phyloP scores from a whole-genome alignment of 2,113 vertebrate genomes.

The Malurus alboscapulatus region DNA sequence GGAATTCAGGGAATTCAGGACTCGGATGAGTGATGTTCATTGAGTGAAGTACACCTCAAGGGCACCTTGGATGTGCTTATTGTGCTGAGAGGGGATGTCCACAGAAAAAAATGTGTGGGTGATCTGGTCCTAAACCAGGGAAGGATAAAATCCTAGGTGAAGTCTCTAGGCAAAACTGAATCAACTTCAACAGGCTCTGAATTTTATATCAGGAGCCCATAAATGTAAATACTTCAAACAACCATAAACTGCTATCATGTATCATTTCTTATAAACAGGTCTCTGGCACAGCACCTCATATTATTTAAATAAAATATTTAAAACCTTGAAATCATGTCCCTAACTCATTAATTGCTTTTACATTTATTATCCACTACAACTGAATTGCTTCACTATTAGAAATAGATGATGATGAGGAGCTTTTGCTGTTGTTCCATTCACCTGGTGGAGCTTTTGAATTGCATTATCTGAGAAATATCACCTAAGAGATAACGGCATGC shows the following conservation, averaged over 20 bases:
- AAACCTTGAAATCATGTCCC: not conserved
- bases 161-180: not conserved
- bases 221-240: not conserved
- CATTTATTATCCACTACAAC: not conserved
- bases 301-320: not conserved
- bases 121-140: not conserved
- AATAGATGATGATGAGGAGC: not conserved
- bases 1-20: not conserved
- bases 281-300: not conserved
- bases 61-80: not conserved
- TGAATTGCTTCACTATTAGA: not conserved
- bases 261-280: conserved; percentile 16
- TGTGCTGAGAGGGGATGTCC: not conserved
- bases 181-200: not conserved
- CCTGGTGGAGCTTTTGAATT: not conserved
- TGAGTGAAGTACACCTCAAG: not conserved
- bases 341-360: not conserved
- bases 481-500: not conserved
- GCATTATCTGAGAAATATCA: conserved; percentile 12
- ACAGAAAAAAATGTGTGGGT: not conserved
- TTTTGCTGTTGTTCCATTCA: not conserved
- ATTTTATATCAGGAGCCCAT: not conserved
- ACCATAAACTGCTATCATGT: not conserved
- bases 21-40: not conserved
- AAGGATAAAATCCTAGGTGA: not conserved